A percentile compares a stretch with the other conserved stretches of the same genome.
Conservation (phyloP, 23 tunicate genomes). For the Oikopleura albicans region DNA sequence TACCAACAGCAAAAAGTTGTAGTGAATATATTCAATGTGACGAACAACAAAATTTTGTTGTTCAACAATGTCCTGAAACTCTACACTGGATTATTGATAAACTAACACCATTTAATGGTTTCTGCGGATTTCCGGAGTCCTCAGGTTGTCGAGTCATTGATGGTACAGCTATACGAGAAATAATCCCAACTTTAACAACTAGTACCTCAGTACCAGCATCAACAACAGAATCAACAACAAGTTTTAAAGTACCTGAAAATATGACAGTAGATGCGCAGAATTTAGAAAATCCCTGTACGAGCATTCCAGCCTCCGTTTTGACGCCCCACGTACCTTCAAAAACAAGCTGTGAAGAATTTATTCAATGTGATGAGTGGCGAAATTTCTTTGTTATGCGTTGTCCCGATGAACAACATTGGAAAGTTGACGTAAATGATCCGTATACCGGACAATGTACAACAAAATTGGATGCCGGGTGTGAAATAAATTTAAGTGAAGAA, state of each 20-base stretch:
- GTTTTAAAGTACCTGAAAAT: too few relatives aligned
- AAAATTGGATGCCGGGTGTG: too few relatives aligned
- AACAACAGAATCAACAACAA: too few relatives aligned
- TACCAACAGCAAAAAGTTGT: background rate
- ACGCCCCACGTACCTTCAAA: background rate
- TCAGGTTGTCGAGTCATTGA: background rate
- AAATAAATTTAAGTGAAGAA: too few relatives aligned
- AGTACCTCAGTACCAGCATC: too few relatives aligned
- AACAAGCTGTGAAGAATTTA: background rate
- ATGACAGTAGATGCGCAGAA: background rate
- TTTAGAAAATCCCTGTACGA: background rate
- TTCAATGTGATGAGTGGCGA: background rate
- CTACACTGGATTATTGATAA: background rate
- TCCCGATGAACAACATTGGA: background rate
- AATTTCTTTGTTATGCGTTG: background rate
- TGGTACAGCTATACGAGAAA: background rate
- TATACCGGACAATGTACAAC: background rate
- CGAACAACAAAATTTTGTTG: background rate
- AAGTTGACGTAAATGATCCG: background rate
- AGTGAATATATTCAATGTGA: constrained; percentile 8
- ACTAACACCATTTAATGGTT: background rate
- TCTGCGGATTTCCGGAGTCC: background rate
- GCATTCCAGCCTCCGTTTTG: background rate
- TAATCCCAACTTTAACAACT: too few relatives aligned
- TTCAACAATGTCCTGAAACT: background rate